Percentiles rank a stretch among this genome's conserved stretches.
These are phyloP conservation scores for Microctenopoma stevenorrisi DNA, from an alignment of 2,797 vertebrate genomes.

Conservation along the genomic window DNA sequence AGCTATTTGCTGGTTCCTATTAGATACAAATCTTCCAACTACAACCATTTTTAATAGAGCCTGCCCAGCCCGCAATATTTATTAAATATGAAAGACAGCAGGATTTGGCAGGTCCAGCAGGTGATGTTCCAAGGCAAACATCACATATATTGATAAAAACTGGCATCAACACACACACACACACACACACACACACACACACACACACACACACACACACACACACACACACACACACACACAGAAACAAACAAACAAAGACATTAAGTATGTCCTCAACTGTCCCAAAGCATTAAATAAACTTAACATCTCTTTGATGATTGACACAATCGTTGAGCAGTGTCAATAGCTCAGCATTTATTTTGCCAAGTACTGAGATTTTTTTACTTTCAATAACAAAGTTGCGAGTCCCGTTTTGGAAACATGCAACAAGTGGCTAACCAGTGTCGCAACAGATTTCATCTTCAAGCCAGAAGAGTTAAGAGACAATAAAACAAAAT, in stretches of 20 bases:
- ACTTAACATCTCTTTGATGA: background rate
- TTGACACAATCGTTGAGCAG: conserved; percentile 7
- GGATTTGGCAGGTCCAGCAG: conserved; percentile 13
- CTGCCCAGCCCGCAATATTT: conserved; percentile 4
- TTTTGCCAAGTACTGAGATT: conserved; percentile 21
- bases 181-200: background rate
- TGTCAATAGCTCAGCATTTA: conserved; percentile 26
- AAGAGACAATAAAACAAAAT: conserved; percentile 5
- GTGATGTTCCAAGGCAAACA: conserved; percentile 9
- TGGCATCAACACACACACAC: conserved; percentile 1
- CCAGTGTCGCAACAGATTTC: conserved; percentile 48
- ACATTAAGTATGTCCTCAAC: background rate
- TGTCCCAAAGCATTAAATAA: conserved; percentile 6
- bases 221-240: background rate
- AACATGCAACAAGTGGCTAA: conserved; percentile 39
- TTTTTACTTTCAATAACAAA: conserved; percentile 33
- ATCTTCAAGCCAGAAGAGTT: conserved; percentile 32
- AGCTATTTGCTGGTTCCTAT: conserved; percentile 54
- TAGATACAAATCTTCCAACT: conserved; percentile 44
- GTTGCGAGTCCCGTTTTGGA: conserved; percentile 28
- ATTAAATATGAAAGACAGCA: conserved; percentile 35
- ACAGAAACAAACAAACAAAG: background rate
- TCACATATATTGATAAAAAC: conserved; percentile 25
- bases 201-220: conserved; percentile 4
- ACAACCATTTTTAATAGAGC: conserved; percentile 38